Evolutionary conservation across 1,140 invertebrate species (phyloP).

Genomic region (Eciton burchellii): DNA sequence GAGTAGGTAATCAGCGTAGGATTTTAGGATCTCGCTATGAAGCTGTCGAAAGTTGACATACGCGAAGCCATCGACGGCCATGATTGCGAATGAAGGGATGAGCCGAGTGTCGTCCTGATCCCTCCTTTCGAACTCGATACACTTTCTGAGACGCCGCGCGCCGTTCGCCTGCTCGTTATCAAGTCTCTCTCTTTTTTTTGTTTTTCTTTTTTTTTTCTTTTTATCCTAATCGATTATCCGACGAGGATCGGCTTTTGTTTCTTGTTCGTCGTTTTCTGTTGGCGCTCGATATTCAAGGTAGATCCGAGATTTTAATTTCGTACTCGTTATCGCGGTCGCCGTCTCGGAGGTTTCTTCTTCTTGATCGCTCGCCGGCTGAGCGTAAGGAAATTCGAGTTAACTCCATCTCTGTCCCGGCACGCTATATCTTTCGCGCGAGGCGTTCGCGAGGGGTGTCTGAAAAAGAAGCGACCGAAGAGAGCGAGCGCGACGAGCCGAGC

Average conservation of each 20-base stretch:
- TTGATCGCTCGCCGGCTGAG: constrained; percentile 1
- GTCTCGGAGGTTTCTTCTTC: neutral
- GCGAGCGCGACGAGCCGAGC: constrained; percentile 13
- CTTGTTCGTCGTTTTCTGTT: neutral
- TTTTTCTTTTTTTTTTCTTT: neutral
- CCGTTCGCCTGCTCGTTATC: constrained; percentile 2
- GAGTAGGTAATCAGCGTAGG: constrained; percentile 28
- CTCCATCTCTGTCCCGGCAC: neutral
- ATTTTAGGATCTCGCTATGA: constrained; percentile 24
- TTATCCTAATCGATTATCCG: neutral
- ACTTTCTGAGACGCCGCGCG: neutral
- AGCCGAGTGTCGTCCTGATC: neutral
- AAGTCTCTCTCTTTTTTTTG: neutral
- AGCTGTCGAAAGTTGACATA: constrained; percentile 50
- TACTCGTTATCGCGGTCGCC: neutral
- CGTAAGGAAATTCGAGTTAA: constrained; percentile 3
- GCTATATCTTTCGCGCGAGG: constrained; percentile 38
- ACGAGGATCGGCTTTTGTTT: neutral
- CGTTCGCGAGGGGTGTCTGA: constrained; percentile 33
- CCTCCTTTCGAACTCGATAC: neutral
- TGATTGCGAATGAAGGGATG: neutral
- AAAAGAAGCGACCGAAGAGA: constrained; percentile 40
- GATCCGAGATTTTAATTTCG: neutral
- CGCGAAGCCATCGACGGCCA: neutral
- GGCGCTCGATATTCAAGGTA: neutral